Evolutionary conservation across 1,140 invertebrate species (phyloP).

Genomic region (Cyphomyrmex costatus): DNA sequence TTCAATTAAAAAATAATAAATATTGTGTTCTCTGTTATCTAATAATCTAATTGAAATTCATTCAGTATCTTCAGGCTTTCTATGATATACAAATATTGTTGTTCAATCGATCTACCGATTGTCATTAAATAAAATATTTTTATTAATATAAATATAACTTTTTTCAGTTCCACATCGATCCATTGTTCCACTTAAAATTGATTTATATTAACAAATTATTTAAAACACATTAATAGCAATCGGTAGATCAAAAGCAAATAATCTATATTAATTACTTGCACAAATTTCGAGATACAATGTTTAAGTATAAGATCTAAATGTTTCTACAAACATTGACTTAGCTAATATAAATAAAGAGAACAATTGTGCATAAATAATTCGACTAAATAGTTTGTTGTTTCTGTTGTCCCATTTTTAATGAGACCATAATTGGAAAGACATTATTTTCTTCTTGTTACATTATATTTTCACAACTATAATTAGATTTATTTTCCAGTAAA

Average conservation of each 20-base stretch:
- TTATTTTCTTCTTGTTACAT: slow-evolving; percentile 3
- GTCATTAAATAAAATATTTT: neutral
- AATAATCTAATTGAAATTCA: slow-evolving; percentile 74
- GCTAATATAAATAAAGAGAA: slow-evolving; percentile 68
- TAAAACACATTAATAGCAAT: neutral
- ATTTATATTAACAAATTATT: slow-evolving; percentile 7
- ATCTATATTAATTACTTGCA: slow-evolving; percentile 74
- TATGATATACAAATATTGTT: slow-evolving; percentile 51
- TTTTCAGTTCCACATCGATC: neutral
- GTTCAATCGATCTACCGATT: slow-evolving; percentile 35
- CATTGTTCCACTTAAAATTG: too few relatives aligned
- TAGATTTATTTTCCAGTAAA: neutral
- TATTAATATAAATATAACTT: neutral
- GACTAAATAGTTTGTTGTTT: slow-evolving; percentile 43
- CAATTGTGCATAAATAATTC: slow-evolving; percentile 43
- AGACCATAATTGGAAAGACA: neutral
- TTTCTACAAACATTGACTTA: slow-evolving; percentile 72
- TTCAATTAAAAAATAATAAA: slow-evolving; percentile 62
- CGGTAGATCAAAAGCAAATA: slow-evolving; percentile 49
- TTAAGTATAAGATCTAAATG: slow-evolving; percentile 71
- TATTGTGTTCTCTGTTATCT: slow-evolving; percentile 58
- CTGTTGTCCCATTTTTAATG: slow-evolving; percentile 14
- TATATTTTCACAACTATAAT: neutral
- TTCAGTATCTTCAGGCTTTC: slow-evolving; percentile 75
- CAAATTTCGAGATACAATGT: slow-evolving; percentile 66